Percentiles rank a stretch among this genome's conserved stretches.
phyloP scores from a whole-genome alignment of 2,888 invertebrate genomes.

The Limnephilus marmoratus region DNA sequence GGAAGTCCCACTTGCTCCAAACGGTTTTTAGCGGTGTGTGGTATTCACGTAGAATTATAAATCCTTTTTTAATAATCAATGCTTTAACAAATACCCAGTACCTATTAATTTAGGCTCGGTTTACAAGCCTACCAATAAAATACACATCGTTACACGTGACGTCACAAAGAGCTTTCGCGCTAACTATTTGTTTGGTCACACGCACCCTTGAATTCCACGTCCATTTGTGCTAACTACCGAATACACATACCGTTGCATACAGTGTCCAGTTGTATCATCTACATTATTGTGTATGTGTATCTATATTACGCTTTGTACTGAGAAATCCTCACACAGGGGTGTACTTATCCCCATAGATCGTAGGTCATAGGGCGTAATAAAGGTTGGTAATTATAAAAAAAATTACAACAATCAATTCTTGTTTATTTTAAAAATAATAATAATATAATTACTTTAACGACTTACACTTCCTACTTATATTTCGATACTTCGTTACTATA shows the following conservation, averaged over 20 bases:
- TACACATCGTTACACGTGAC: not conserved
- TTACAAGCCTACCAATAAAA: not conserved
- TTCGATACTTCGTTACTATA: no score
- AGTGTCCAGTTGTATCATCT: not conserved
- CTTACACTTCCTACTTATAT: no score
- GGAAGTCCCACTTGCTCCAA: no score
- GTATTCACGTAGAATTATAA: no score
- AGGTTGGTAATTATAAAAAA: no score
- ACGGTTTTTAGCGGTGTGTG: no score
- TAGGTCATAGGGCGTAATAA: no score
- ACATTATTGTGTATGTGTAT: not conserved
- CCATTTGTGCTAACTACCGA: not conserved
- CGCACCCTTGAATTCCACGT: not conserved
- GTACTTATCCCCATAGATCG: no score
- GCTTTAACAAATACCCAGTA: not conserved
- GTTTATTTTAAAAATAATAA: no score
- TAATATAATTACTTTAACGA: no score
- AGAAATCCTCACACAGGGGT: not conserved
- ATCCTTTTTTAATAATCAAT: not conserved
- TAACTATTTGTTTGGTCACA: constrained; percentile 13
- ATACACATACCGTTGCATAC: not conserved
- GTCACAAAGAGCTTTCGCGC: not conserved
- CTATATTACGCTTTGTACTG: not conserved
- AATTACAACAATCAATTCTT: no score
- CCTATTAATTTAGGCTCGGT: not conserved